Percentiles rank a stretch among this genome's conserved stretches.
Conservation (phyloP, 2,113 vertebrate genomes). For the Eurypyga helias region DNA sequence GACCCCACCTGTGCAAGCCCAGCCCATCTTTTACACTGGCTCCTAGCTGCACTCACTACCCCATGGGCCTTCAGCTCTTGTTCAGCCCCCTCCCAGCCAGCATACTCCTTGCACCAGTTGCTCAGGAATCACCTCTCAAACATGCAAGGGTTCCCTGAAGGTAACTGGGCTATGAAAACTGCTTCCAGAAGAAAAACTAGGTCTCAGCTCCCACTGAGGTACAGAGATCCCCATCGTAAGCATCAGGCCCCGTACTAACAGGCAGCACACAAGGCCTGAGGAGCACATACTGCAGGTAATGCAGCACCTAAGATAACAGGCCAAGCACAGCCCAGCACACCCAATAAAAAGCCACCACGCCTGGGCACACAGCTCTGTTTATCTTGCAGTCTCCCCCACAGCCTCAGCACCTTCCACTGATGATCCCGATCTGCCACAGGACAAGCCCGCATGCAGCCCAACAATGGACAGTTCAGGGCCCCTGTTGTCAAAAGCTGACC, state of each 20-base stretch:
- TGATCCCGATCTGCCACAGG: neutral
- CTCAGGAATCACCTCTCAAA: neutral
- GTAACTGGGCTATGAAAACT: neutral
- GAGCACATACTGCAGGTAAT: neutral
- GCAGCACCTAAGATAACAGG: neutral
- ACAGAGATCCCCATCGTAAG: rapidly evolving
- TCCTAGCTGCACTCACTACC: neutral
- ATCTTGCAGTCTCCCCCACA: neutral
- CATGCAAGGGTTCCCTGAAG: neutral
- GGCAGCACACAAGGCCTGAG: neutral
- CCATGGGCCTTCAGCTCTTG: neutral
- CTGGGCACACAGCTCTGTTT: neutral
- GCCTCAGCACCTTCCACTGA: neutral
- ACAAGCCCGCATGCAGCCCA: neutral
- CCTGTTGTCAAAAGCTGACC: neutral
- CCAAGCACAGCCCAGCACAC: neutral
- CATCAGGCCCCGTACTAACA: neutral
- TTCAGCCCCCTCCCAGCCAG: neutral
- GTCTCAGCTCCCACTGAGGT: neutral
- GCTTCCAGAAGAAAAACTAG: neutral
- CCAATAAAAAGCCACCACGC: neutral
- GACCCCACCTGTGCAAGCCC: neutral
- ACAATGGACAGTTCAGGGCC: neutral
- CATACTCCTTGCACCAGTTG: neutral
- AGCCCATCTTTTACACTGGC: neutral